These are phyloP conservation scores for Karalla daura DNA, from an alignment of 2,797 vertebrate genomes.

Conservation along the genomic window DNA sequence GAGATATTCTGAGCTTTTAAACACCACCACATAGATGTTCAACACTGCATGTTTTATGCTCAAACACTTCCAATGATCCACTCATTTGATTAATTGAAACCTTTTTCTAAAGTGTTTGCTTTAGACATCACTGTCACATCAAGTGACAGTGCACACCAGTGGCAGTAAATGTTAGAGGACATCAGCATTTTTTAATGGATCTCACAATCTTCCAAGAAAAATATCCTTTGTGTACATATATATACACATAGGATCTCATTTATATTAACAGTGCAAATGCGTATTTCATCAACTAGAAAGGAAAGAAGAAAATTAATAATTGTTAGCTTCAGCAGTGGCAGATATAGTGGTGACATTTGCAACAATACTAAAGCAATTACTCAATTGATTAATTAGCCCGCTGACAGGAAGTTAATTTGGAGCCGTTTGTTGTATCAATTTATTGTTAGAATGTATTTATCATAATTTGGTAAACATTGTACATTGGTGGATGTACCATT, in stretches of 20 bases:
- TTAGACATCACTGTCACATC: not conserved
- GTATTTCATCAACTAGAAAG: not conserved
- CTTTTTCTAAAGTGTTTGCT: no score
- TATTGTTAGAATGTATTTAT: slow-evolving; percentile 3
- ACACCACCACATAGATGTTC: not conserved
- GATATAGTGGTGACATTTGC: slow-evolving; percentile 3
- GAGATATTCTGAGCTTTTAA: slow-evolving; percentile 34
- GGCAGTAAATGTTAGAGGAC: not conserved
- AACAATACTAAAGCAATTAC: not conserved
- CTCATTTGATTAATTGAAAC: not conserved
- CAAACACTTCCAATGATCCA: not conserved
- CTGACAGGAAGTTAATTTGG: not conserved
- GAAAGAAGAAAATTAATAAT: slow-evolving; percentile 5
- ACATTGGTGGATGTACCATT: no score
- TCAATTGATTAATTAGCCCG: not conserved
- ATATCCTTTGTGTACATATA: not conserved
- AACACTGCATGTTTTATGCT: slow-evolving; percentile 15
- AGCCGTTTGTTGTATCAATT: not conserved
- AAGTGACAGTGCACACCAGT: not conserved
- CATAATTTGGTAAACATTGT: not conserved
- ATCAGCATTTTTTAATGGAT: not conserved
- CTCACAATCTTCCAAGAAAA: not conserved
- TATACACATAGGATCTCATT: not conserved
- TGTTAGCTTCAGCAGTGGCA: not conserved
- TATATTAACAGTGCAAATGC: not conserved